phyloP scores from a whole-genome alignment of 2,888 invertebrate species.

The Pimpla rufipes region DNA sequence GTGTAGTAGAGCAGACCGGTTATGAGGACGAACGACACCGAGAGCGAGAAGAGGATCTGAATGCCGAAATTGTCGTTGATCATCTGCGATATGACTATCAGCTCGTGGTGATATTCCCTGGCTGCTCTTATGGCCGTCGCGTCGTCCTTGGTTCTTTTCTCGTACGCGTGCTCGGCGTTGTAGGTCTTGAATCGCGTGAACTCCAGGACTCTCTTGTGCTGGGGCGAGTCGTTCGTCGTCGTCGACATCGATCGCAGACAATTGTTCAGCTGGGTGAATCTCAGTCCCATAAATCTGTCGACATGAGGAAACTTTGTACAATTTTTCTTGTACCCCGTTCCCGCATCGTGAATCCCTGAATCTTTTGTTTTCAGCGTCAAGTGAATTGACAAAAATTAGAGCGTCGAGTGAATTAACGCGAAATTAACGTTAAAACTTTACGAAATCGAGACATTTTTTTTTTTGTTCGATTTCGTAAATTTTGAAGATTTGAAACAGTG shows the following conservation, averaged over 20 bases:
- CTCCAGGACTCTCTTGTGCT: constrained; percentile 69
- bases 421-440: too few relatives aligned
- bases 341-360: too few relatives aligned
- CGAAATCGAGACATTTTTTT: too few relatives aligned
- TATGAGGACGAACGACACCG: constrained; percentile 65
- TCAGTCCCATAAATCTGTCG: constrained; percentile 41
- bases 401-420: too few relatives aligned
- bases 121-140: constrained; percentile 68
- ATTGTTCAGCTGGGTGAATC: constrained; percentile 68
- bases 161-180: constrained; percentile 8
- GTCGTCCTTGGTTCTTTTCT: constrained; percentile 55
- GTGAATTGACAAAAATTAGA: too few relatives aligned
- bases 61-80: constrained; percentile 73
- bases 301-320: not conserved
- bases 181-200: constrained; percentile 43
- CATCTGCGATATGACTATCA: constrained; percentile 68
- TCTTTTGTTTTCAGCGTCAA: too few relatives aligned
- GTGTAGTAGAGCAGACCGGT: constrained; percentile 70
- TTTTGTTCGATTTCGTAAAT: constrained; percentile 12
- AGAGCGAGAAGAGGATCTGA: constrained; percentile 73
- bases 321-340: too few relatives aligned
- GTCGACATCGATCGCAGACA: constrained; percentile 70
- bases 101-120: constrained; percentile 73
- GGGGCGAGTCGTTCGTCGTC: constrained; percentile 69
- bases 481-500: too few relatives aligned